Evolutionary conservation across 2,888 invertebrate genomes (phyloP).

Genomic region (Ophion obscuratus): DNA sequence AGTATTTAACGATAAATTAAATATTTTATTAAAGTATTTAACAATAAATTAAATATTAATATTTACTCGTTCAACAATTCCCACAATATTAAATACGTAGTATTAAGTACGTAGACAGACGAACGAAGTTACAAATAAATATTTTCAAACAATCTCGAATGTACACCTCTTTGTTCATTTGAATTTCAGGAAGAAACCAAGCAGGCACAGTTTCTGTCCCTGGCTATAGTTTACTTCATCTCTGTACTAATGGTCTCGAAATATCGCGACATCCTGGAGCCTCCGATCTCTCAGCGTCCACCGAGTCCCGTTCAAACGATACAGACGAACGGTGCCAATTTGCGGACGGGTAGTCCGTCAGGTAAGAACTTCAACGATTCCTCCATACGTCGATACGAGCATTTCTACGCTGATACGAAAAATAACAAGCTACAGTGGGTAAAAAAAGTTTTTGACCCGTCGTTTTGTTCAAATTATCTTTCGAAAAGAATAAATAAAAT

Average conservation of each 20-base stretch:
- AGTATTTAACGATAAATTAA: no score
- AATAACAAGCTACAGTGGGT: background rate
- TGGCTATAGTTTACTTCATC: conserved; percentile 99
- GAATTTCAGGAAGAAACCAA: conserved; percentile 98
- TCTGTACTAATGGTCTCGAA: conserved; percentile 99
- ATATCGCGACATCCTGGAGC: conserved; percentile 99
- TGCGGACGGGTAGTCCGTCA: conserved; percentile 86
- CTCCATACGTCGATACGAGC: background rate
- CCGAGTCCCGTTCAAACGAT: conserved; percentile 87
- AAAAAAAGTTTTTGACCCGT: no score
- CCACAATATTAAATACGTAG: no score
- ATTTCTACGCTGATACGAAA: background rate
- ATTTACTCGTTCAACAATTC: no score
- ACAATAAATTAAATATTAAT: no score
- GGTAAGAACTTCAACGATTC: conserved; percentile 82
- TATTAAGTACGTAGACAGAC: no score
- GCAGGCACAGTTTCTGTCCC: conserved; percentile 99
- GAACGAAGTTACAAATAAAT: background rate
- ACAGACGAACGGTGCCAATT: conserved; percentile 85
- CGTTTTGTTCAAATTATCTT: no score
- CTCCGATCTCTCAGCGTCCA: conserved; percentile 90
- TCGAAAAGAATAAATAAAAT: no score
- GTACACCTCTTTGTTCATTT: background rate
- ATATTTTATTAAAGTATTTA: no score
- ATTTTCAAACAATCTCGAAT: background rate